Percentiles rank a stretch among this genome's conserved stretches.
Conservation (phyloP, 2,797 vertebrate species). For the Apodemus agrarius region DNA sequence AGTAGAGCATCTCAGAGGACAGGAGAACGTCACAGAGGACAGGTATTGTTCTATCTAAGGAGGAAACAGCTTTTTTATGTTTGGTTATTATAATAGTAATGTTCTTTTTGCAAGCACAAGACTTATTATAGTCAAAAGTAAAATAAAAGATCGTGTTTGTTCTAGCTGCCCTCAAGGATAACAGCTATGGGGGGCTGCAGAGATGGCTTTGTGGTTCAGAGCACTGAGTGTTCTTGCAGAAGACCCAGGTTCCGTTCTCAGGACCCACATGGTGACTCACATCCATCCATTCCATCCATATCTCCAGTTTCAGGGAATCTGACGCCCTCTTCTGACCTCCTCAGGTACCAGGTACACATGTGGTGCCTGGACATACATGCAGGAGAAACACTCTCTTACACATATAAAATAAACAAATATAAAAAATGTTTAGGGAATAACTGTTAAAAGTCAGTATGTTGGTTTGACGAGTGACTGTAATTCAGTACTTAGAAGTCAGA, state of each 20-base stretch:
- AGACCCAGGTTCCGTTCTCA: neutral
- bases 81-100: neutral
- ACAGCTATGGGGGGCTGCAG: neutral
- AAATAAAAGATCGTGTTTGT: neutral
- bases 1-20: too few relatives aligned
- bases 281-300: neutral
- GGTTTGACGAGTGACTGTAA: neutral
- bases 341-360: neutral
- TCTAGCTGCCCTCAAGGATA: neutral
- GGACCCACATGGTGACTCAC: neutral
- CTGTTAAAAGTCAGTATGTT: neutral
- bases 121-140: neutral
- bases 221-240: neutral
- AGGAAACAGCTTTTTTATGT: neutral
- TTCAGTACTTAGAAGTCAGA: neutral
- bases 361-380: neutral
- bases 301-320: neutral
- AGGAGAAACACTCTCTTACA: neutral
- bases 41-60: neutral
- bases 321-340: neutral
- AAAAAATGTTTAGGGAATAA: neutral
- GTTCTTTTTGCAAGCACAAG: neutral
- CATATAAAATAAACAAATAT: neutral
- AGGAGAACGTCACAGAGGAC: neutral
- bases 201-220: neutral